Base-by-base conservation (phyloP, 2,113 vertebrate species). In the Gobio gobio region DNA sequence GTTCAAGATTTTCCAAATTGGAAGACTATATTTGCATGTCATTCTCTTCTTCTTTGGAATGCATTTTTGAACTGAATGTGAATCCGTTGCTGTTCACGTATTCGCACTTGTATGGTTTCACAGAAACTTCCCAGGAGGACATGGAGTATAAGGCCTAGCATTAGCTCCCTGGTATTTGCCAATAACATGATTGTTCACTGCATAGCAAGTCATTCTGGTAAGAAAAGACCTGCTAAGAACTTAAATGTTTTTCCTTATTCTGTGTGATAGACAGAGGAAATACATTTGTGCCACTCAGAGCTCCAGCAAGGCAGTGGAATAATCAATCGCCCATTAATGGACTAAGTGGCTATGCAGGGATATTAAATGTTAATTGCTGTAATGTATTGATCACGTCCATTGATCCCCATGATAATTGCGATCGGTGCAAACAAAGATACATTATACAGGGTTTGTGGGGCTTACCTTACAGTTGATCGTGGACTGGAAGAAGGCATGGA, bases 361-460 rank as follows among this genome's bases (percentile, higher is more conserved):
- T 95, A 95, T 95, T 94, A 94, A 94, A 94, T 95, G 94, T 94
- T 94, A 95, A 95, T 95, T 94, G 94, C 93, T 94, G 94, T 92
- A 93, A 92, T 92, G 90, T 93, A 95, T 95, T 89, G 93, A 95
- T 94, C 93, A 91, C 90, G 85, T 45, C 74, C 87, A 95, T 95
- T 92, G 94, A 95, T 94, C 91, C 88, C 68, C 83, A 29, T 83
- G 89, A 92, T 92, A 94, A 94, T 93, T 94, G 91, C 91, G 93
- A 93, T 93, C 91, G 91, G 92, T 90, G 90, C 91, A 94, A 94
- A 95, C 91, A 94, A 92, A 94, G 91, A 94, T 92, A 90, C 86
- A 93, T 93, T 93, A 90, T 92, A 89, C 87, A 70, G 80, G 43
- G 73, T 81, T 61, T 86, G 33, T 75, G 74, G 18, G n/a, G 29